phyloP scores from a whole-genome alignment of 1,140 invertebrate species.

The Venturia canescens region DNA sequence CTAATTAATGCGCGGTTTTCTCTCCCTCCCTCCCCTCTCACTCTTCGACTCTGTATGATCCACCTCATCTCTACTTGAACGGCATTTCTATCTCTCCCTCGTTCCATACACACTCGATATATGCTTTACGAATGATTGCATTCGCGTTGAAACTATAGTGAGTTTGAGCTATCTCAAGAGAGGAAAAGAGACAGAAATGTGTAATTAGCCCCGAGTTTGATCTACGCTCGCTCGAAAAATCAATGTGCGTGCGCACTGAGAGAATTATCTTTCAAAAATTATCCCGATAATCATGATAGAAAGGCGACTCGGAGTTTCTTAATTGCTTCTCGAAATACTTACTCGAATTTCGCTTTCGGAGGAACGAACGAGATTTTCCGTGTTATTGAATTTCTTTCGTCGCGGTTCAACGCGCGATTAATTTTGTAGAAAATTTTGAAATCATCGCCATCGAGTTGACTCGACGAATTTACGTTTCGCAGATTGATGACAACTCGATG shows the following conservation, averaged over 20 bases:
- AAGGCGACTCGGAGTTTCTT: too few relatives aligned
- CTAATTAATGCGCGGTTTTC: slow-evolving; percentile 37
- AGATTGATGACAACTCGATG: too few relatives aligned
- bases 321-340: too few relatives aligned
- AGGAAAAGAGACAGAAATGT: not conserved
- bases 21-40: not conserved
- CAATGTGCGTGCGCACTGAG: not conserved
- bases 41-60: slow-evolving; percentile 1
- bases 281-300: too few relatives aligned
- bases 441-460: too few relatives aligned
- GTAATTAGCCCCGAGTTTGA: not conserved
- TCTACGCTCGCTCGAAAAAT: not conserved
- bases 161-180: not conserved
- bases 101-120: slow-evolving; percentile 2
- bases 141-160: slow-evolving; percentile 5
- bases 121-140: slow-evolving; percentile 32
- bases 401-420: too few relatives aligned
- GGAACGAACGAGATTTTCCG: too few relatives aligned
- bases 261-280: not conserved
- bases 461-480: too few relatives aligned
- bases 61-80: slow-evolving; percentile 25
- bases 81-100: slow-evolving; percentile 20
- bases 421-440: too few relatives aligned
- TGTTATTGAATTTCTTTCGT: too few relatives aligned
- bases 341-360: too few relatives aligned